Evolutionary conservation across 2,888 invertebrate genomes (phyloP).

Genomic region (Harmothoe impar): DNA sequence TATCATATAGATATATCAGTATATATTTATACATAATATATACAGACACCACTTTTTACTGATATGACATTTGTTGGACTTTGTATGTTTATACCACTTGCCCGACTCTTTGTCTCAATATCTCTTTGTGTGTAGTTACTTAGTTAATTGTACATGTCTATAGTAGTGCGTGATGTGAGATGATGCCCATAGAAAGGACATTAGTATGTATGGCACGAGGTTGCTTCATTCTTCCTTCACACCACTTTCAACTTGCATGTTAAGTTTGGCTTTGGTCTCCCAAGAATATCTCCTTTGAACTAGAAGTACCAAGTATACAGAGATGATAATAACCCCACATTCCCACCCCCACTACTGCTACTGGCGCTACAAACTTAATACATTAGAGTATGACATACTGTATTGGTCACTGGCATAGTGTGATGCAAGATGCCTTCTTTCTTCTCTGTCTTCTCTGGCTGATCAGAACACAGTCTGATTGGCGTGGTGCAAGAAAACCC

Average conservation of each 20-base stretch:
- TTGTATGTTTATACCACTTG: slow-evolving; percentile 20
- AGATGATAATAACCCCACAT: slow-evolving; percentile 6
- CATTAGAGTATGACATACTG: background rate
- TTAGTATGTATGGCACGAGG: slow-evolving; percentile 37
- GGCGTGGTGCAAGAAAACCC: slow-evolving; percentile 7
- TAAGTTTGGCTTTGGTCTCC: slow-evolving; percentile 45
- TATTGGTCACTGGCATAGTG: background rate
- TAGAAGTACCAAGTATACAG: background rate
- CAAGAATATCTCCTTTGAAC: background rate
- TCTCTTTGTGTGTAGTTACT: slow-evolving; percentile 37
- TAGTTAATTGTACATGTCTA: slow-evolving; percentile 35
- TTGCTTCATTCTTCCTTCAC: slow-evolving; percentile 34
- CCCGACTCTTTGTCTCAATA: background rate
- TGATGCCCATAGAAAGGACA: slow-evolving; percentile 36
- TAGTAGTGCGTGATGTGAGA: slow-evolving; percentile 42
- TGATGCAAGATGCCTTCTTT: background rate
- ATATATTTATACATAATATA: slow-evolving; percentile 51
- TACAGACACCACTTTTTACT: slow-evolving; percentile 53
- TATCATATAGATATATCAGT: slow-evolving; percentile 13
- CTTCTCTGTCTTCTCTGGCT: background rate
- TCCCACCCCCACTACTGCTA: background rate
- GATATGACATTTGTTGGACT: slow-evolving; percentile 42
- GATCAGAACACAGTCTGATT: slow-evolving; percentile 28
- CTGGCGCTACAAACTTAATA: slow-evolving; percentile 38
- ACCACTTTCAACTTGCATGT: slow-evolving; percentile 37